Percentiles rank a stretch among this genome's conserved stretches.
phyloP scores from a whole-genome alignment of 2,113 vertebrate genomes.

The Caloenas nicobarica region DNA sequence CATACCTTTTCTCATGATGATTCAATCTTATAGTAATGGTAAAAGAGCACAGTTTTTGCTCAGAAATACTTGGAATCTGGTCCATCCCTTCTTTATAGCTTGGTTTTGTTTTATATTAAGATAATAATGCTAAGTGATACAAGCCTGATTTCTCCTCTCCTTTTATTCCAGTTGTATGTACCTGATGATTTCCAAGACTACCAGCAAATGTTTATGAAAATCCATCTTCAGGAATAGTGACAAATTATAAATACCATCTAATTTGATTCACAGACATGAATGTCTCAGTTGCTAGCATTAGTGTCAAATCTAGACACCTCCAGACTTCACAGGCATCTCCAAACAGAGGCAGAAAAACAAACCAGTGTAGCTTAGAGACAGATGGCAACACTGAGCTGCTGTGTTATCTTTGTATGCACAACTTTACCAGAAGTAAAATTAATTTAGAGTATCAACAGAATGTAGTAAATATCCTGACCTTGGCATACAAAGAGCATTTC shows the following conservation, averaged over 20 bases:
- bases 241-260: not conserved
- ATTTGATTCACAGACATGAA: not conserved
- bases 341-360: not conserved
- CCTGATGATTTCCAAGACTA: not conserved
- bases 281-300: not conserved
- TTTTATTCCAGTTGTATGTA: not conserved
- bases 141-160: not conserved
- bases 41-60: not conserved
- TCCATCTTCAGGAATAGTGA: not conserved
- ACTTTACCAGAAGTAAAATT: not conserved
- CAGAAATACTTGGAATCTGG: not conserved
- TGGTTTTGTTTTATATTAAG: not conserved
- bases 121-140: not conserved
- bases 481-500: not conserved
- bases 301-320: not conserved
- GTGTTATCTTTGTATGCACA: not conserved
- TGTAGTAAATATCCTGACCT: not conserved
- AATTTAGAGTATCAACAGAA: not conserved
- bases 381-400: not conserved
- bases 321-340: not conserved
- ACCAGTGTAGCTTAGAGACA: not conserved
- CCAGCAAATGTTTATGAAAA: not conserved
- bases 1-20: fast-evolving
- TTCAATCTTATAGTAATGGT: not conserved
- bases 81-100: not conserved